Conservation (phyloP, 2,888 invertebrate species). For the Sinohyriopsis cumingii region DNA sequence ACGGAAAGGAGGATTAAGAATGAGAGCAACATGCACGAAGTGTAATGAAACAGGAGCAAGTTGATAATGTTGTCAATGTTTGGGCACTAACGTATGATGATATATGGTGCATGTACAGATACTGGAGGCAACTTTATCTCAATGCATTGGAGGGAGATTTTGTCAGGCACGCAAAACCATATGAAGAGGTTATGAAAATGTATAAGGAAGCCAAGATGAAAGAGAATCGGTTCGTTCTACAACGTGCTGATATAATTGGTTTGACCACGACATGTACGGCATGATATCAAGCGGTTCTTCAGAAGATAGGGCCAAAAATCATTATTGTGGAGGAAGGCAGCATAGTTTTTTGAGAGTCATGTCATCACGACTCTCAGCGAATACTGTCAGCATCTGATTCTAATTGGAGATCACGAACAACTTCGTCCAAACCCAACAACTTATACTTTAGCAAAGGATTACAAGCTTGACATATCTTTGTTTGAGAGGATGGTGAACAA, state of each 20-base stretch:
- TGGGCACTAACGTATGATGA: conserved; percentile 35
- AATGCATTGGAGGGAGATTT: conserved; percentile 26
- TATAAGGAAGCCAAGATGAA: conserved; percentile 38
- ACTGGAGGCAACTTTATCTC: conserved; percentile 62
- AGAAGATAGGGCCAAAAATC: conserved; percentile 66
- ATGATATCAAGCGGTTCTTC: conserved; percentile 48
- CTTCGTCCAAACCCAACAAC: conserved; percentile 82
- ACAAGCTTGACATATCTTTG: conserved; percentile 83
- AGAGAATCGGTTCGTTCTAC: conserved; percentile 54
- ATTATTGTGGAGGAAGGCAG: conserved; percentile 88
- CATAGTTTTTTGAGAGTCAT: conserved; percentile 89
- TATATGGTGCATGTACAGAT: conserved; percentile 73
- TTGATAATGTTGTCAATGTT: background rate
- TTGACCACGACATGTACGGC: conserved; percentile 70
- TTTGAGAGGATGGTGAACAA: conserved; percentile 86
- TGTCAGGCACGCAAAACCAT: conserved; percentile 9
- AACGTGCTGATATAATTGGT: conserved; percentile 57
- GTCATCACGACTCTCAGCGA: conserved; percentile 83
- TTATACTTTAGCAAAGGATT: conserved; percentile 79
- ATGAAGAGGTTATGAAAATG: conserved; percentile 17
- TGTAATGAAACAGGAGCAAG: background rate
- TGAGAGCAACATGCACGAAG: no score
- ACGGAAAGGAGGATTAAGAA: no score
- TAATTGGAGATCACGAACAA: conserved; percentile 90
- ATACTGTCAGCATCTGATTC: conserved; percentile 84